These are phyloP conservation scores for Harpagifer antarcticus DNA, from an alignment of 2,797 vertebrate species.

Conservation along the genomic window DNA sequence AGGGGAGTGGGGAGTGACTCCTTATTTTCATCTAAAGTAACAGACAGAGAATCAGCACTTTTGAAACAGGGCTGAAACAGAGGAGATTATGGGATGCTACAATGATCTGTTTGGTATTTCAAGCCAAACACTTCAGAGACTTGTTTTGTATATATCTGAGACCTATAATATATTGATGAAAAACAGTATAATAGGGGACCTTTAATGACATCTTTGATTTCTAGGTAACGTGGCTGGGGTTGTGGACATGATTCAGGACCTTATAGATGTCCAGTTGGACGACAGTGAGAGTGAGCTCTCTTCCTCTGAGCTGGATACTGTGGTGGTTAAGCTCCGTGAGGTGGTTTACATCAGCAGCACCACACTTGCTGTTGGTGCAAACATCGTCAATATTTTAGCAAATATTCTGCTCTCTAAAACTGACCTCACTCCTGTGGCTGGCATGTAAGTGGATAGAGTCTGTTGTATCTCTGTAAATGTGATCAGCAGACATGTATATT, in stretches of 20 bases:
- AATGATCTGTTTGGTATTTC: no score
- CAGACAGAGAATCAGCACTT: no score
- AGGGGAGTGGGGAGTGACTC: no score
- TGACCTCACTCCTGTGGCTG: slow-evolving; percentile 77
- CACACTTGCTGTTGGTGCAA: slow-evolving; percentile 68
- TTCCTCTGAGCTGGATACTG: slow-evolving; percentile 78
- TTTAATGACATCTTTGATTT: neutral
- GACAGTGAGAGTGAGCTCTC: slow-evolving; percentile 52
- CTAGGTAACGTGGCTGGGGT: slow-evolving; percentile 87
- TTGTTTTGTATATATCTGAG: no score
- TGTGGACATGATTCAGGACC: slow-evolving; percentile 84
- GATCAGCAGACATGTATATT: neutral
- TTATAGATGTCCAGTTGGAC: slow-evolving; percentile 72
- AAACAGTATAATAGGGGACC: no score
- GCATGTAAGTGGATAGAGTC: slow-evolving; percentile 80
- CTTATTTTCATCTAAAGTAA: no score
- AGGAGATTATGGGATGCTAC: no score
- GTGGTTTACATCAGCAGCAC: slow-evolving; percentile 78
- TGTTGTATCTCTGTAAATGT: neutral
- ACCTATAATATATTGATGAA: no score
- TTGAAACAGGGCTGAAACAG: no score
- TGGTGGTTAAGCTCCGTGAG: slow-evolving; percentile 85
- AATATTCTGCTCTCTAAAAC: slow-evolving; percentile 81
- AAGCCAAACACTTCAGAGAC: no score
- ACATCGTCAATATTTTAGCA: slow-evolving; percentile 81